Conservation (phyloP, 2,888 invertebrate genomes). For the Lochmaea capreae region DNA sequence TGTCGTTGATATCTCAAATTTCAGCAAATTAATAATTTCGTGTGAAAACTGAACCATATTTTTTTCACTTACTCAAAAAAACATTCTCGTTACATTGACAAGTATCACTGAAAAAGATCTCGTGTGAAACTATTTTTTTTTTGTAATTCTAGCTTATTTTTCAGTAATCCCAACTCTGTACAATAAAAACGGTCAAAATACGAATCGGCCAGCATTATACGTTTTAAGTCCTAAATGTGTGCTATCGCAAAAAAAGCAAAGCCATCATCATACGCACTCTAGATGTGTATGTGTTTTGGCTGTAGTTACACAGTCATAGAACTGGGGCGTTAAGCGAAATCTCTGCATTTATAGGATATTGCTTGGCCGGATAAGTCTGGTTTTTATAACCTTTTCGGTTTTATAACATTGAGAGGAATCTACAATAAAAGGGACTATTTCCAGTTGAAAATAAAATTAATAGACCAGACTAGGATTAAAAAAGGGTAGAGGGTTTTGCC, state of each 20-base stretch:
- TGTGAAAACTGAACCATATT: no score
- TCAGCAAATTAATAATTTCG: no score
- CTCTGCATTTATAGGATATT: conserved; percentile 18
- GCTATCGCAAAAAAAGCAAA: neutral
- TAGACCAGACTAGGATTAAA: conserved; percentile 10
- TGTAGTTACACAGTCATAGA: neutral
- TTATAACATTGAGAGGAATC: conserved; percentile 21
- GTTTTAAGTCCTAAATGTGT: neutral
- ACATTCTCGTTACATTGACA: no score
- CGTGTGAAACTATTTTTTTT: no score
- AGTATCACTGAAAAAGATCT: no score
- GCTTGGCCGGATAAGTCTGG: neutral
- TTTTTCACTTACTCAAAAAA: no score
- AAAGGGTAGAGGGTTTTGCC: conserved; percentile 1
- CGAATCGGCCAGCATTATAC: neutral
- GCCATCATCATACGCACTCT: conserved; percentile 6
- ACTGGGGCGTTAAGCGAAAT: neutral
- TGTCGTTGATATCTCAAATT: no score
- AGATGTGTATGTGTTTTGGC: conserved; percentile 3
- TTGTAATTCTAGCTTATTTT: no score
- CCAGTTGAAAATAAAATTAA: conserved; percentile 2
- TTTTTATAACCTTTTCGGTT: conserved; percentile 31
- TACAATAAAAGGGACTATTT: conserved; percentile 6
- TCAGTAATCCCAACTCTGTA: no score
- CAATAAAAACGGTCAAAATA: neutral